Base-by-base conservation (phyloP, 2,888 invertebrate species). In the Disparrhopalites patrizii region DNA sequence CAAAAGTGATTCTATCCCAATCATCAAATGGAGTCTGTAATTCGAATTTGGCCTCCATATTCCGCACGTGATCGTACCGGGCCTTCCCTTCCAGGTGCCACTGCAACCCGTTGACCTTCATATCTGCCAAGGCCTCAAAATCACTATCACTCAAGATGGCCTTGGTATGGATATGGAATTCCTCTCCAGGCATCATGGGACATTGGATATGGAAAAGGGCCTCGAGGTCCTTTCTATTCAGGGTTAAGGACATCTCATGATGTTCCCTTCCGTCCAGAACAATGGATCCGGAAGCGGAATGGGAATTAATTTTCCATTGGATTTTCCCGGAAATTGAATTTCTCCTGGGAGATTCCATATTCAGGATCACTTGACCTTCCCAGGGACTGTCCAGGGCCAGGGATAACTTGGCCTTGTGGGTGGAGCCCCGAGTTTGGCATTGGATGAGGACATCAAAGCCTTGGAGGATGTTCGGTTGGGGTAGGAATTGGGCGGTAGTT, bases 311-410 rank as follows among this genome's bases (percentile, higher is more conserved):
- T 20, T 54, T 30, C 68, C 72, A 71, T 8, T 70, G 69, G 1
- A 68, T 50, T 23, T 68, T 56, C 2, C 73, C 25, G 3, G 31
- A 62, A 7, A 68, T 65, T 3, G 75, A 66, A 15, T 62, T 54
- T n/a, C 74, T 38, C 0, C 69, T 40, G 1, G 77, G 75, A 0
- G 77, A 75, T 10, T 75, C 64, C 10, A 76, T 33, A 33, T 64
- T 71, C 3, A 74, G 23, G 7, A 25, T 28, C 5, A 72, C 27
- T 8, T 66, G 52, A 28, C 70, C 72, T n/a, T 33, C 55, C 15
- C 30, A 51, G 36, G 38, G 33, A 25, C 62, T 51, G 27, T 27
- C 52, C 43, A 54, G 13, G 40, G 54, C 33, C 8, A 68, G 38
- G 1, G 50, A 60, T 1, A 70, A 25, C 2, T 60, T 31, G 1